A percentile compares a stretch with the other conserved stretches of the same genome.
These are phyloP conservation scores for Aricia agestis DNA, from an alignment of 1,140 invertebrate genomes.

Conservation along the genomic window DNA sequence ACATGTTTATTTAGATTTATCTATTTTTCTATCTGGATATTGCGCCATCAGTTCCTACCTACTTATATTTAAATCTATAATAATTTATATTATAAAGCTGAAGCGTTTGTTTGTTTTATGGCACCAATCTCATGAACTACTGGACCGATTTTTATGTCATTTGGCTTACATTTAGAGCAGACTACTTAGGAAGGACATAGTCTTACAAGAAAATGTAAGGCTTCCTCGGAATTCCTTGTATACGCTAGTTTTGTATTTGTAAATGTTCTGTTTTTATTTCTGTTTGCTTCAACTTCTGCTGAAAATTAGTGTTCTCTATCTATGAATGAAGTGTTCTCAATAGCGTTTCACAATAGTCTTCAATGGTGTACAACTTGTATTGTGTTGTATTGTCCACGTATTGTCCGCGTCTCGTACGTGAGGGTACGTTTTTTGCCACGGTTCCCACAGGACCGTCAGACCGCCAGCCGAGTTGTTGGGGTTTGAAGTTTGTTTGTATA, in stretches of 20 bases:
- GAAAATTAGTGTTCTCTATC: neutral
- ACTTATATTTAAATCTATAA: no score
- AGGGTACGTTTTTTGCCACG: neutral
- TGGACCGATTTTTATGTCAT: no score
- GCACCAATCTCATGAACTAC: no score
- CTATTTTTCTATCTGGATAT: no score
- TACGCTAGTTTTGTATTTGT: neutral
- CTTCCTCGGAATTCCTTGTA: no score
- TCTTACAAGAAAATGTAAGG: no score
- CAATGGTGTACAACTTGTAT: neutral
- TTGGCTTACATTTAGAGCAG: no score
- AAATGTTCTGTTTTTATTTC: neutral
- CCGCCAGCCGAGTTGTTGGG: neutral
- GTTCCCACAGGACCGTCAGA: neutral
- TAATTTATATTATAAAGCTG: no score
- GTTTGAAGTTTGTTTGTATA: neutral
- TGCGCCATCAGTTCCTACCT: no score
- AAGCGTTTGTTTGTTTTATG: no score
- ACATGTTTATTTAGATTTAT: no score
- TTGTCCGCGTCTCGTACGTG: neutral
- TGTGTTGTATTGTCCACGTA: neutral
- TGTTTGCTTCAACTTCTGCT: neutral
- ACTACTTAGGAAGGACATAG: no score
- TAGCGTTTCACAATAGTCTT: neutral
- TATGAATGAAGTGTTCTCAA: slow-evolving; percentile 3